Evolutionary conservation across 2,113 vertebrate species (phyloP), one percentile per base, ranked within the genome.

Genomic region (Arvicanthis niloticus): DNA sequence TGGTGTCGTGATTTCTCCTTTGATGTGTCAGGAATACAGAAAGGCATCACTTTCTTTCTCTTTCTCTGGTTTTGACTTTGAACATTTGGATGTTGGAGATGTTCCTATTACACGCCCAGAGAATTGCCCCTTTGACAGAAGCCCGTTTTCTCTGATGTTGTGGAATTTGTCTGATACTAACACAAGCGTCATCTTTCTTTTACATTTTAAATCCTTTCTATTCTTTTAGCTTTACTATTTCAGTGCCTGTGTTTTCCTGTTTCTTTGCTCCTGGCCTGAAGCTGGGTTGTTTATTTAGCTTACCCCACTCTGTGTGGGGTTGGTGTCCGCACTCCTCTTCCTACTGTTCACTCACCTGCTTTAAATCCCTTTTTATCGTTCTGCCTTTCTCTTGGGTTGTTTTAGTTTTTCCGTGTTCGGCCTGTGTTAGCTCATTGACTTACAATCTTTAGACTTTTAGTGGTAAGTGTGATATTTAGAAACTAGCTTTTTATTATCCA

Each of bases 31-130:
- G 15, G 76, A 86, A 40, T 67, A 51, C 91, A 68, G 68, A 91
- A 88, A 88, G 68, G 21, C 42, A 51, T 91, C 40, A 70, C 31
- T 91, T 84, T n/a, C 45, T 21, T 68, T 91, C 90, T 37, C 21
- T 81, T 10, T 37, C 48, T 82, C 77, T 67, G 73, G 0, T 75
- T 73, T 92, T 88, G 78, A 37, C 12, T 89, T 89, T 21, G 80
- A 86, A 68, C 80, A 81, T 94, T 92, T 86, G 75, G 40, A 93
- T 89, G 51, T 70, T 92, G 31, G 67, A 72, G 17, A 62, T 19
- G 3, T 60, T 77, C 72, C 11, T 31, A 51, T 40, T 51, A 26
- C 31, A 13, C 67, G 68, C 65, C 40, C 88, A 31, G 40, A 60
- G 29, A 91, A 82, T 8, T 81, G 16, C 45, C 77, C 42, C 31